Evolutionary conservation across 1,140 invertebrate genomes (phyloP).

Genomic region (Glossosoma conforme): DNA sequence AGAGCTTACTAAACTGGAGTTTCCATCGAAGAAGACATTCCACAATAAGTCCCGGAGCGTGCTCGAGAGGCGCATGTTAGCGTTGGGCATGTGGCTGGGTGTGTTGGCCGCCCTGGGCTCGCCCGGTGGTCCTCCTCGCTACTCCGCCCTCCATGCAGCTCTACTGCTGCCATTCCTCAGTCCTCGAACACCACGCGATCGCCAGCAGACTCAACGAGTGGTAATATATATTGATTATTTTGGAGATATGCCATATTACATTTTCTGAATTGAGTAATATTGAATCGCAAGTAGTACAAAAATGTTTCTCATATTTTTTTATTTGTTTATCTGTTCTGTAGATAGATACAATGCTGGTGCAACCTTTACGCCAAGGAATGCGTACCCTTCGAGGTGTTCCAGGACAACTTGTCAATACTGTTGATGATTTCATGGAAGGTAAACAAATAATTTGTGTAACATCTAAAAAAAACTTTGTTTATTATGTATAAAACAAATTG

Average conservation of each 20-base stretch:
- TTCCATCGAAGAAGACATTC: slow-evolving; percentile 91
- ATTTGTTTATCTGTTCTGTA: slow-evolving; percentile 39
- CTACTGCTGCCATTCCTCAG: slow-evolving; percentile 23
- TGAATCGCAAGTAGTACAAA: too few relatives aligned
- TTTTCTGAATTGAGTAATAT: too few relatives aligned
- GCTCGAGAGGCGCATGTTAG: slow-evolving; percentile 78
- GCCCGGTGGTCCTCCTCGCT: slow-evolving; percentile 21
- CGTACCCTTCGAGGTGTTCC: slow-evolving; percentile 78
- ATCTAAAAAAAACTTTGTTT: too few relatives aligned
- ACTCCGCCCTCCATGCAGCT: slow-evolving; percentile 19
- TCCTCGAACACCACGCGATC: slow-evolving; percentile 23
- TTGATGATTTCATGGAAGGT: slow-evolving; percentile 79
- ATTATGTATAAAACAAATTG: too few relatives aligned
- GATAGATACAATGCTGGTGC: slow-evolving; percentile 69
- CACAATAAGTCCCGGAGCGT: slow-evolving; percentile 87
- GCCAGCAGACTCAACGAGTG: slow-evolving; percentile 13
- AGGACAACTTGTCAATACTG: slow-evolving; percentile 73
- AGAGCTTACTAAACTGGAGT: slow-evolving; percentile 70
- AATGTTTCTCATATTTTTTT: too few relatives aligned
- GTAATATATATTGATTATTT: background rate
- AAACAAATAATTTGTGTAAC: slow-evolving; percentile 25
- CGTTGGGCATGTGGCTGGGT: slow-evolving; percentile 79
- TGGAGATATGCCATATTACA: background rate
- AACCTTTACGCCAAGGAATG: slow-evolving; percentile 77
- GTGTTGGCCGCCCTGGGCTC: slow-evolving; percentile 42